Base-by-base conservation (phyloP, 2,888 invertebrate species). In the Seira ritae region DNA sequence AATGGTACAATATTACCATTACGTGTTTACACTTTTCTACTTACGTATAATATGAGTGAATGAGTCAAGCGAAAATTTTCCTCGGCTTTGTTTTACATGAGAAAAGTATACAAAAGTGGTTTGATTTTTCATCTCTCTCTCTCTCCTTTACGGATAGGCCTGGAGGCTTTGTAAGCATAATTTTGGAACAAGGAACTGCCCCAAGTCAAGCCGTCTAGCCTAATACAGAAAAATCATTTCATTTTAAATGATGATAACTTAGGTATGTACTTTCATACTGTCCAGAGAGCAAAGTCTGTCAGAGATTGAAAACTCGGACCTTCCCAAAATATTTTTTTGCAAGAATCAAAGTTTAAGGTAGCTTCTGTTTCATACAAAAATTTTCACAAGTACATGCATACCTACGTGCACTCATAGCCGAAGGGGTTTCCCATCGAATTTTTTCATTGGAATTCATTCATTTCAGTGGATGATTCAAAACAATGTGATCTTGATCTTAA, bases 131-230 rank as follows among this genome's bases (percentile, higher is more conserved):
- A 69, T 24, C 10, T 23, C 1, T 19, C 17, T 6, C 10, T 66
- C 66, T 24, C 1, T 23, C 19, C 19, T 20, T n/a, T 15, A 69
- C 69, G 50, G 50, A 42, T 4, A 37, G 19, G 1, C 31, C 31
- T 31, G 8, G 8, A 31, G 31, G 31, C 8, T 31, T 31, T 31
- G 31, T n/a, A n/a, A n/a, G n/a, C n/a, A 31, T 31, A 31, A n/a
- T 31, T 31, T 31, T 31, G 17, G 31, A 74, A 75, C 67, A 69
- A 77, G 77, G 77, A 77, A 77, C 77, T 77, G 77, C 77, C 77
- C 69, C 69, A 42, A 69, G 69, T 23, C 42, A 24, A 23, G 19
- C 66, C 23, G n/a, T n/a, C 23, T n/a, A 17, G 19, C 60, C 2
- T 55, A 55, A 55, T 20, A 66, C 15, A 19, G 4, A 19, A 20